Conservation (phyloP, 2,888 invertebrate genomes). For the Plagodis dolabraria region DNA sequence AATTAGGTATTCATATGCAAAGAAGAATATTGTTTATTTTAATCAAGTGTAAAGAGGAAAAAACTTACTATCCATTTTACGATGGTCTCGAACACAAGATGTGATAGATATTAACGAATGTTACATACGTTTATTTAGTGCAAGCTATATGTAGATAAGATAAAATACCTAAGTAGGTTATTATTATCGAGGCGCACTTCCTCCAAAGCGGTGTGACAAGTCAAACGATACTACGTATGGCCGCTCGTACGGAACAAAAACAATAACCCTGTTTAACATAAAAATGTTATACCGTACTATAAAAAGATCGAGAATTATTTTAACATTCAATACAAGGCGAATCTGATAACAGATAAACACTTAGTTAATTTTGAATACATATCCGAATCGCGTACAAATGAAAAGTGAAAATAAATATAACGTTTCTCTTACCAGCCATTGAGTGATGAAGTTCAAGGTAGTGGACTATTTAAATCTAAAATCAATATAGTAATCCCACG, state of each 20-base stretch:
- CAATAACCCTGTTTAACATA: slow-evolving; percentile 28
- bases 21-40: background rate
- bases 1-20: too few relatives aligned
- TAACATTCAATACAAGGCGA: slow-evolving; percentile 53
- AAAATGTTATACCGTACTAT: slow-evolving; percentile 31
- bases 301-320: slow-evolving; percentile 38
- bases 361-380: slow-evolving; percentile 1
- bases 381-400: slow-evolving; percentile 8
- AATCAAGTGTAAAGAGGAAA: slow-evolving; percentile 10
- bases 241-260: slow-evolving; percentile 23
- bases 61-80: slow-evolving; percentile 39
- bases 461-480: slow-evolving; percentile 65
- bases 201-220: slow-evolving; percentile 17
- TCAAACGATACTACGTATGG: slow-evolving; percentile 12
- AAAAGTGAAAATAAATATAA: slow-evolving; percentile 22
- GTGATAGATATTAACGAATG: slow-evolving; percentile 7
- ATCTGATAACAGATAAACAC: slow-evolving; percentile 46
- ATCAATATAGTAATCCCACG: slow-evolving; percentile 78
- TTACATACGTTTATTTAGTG: slow-evolving; percentile 26
- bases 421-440: slow-evolving; percentile 71
- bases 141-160: slow-evolving; percentile 30
- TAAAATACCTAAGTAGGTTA: slow-evolving; percentile 18
- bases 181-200: slow-evolving; percentile 18
- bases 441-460: slow-evolving; percentile 69
- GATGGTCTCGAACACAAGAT: slow-evolving; percentile 10